These are phyloP conservation scores for Xiphias gladius DNA, from an alignment of 2,113 vertebrate species.

Conservation along the genomic window DNA sequence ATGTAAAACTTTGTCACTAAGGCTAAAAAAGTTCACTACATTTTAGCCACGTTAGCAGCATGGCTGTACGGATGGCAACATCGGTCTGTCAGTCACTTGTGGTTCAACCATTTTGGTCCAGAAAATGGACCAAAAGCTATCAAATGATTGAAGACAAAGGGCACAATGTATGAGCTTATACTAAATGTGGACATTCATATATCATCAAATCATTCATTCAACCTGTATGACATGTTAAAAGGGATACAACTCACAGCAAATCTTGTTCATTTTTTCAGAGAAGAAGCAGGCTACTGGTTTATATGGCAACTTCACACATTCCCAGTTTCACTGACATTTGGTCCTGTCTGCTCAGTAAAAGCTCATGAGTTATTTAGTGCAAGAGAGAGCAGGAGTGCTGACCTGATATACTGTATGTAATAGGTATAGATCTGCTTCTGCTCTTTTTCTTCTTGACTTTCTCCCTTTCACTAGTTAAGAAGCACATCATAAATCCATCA, in stretches of 20 bases:
- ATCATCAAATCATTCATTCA: conserved; percentile 32
- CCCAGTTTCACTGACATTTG: conserved; percentile 32
- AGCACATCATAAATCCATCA: not conserved
- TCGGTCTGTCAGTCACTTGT: not conserved
- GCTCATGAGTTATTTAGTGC: conserved; percentile 60
- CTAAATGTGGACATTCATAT: conserved; percentile 11
- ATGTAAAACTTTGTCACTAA: not conserved
- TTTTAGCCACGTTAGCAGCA: not conserved
- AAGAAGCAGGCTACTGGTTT: not conserved
- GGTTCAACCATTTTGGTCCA: not conserved
- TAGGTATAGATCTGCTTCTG: not conserved
- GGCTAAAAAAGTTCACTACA: not conserved
- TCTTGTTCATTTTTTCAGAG: conserved; percentile 21
- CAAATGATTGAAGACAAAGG: not conserved
- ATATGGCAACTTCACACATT: conserved; percentile 18
- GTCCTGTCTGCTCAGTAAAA: conserved; percentile 45
- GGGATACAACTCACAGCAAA: not conserved
- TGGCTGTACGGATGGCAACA: too few relatives aligned
- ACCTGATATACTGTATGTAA: conserved; percentile 9
- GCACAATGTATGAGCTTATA: conserved; percentile 1
- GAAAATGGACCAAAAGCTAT: too few relatives aligned
- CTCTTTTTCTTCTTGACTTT: not conserved
- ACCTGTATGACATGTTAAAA: conserved; percentile 27
- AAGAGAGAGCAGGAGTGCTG: conserved; percentile 18
- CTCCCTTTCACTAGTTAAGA: not conserved